Percentiles rank a stretch among this genome's conserved stretches.
Conservation (phyloP, 35 echinoderm and acorn worm species). For the Chiridota heheva region DNA sequence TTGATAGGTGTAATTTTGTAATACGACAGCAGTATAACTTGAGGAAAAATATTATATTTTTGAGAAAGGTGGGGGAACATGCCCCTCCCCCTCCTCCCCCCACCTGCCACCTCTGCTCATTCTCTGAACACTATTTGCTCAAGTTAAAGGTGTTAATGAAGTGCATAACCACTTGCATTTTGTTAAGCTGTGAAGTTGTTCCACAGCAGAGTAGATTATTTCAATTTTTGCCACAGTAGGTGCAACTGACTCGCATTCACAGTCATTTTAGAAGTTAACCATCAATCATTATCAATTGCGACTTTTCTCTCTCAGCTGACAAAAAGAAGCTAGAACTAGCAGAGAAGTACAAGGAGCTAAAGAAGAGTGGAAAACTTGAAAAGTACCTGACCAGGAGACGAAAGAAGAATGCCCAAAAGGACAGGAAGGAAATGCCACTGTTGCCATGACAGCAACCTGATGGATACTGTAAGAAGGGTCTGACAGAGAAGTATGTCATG, state of each 20-base stretch:
- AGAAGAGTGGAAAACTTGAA: conserved; percentile 63
- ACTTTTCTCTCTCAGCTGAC: conserved; percentile 58
- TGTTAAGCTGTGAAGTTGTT: background rate
- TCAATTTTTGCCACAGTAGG: background rate
- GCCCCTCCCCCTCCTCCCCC: too few species aligned
- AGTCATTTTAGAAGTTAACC: background rate
- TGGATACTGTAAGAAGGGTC: too few species aligned
- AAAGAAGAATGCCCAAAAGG: conserved; percentile 77
- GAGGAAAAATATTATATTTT: too few species aligned
- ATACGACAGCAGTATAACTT: too few species aligned
- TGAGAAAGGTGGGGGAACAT: too few species aligned
- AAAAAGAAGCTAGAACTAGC: conserved; percentile 67
- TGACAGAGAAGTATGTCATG: too few species aligned
- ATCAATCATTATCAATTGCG: background rate
- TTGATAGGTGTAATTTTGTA: too few species aligned
- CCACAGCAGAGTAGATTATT: background rate
- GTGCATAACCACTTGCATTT: background rate
- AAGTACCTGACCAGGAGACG: conserved; percentile 62
- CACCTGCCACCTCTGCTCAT: too few species aligned
- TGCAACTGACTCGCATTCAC: background rate
- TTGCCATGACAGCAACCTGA: conserved; percentile 14
- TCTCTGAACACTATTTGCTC: background rate
- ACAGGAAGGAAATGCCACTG: conserved; percentile 47
- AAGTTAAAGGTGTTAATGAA: background rate
- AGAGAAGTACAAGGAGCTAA: conserved; percentile 63